Evolutionary conservation across 2,888 invertebrate genomes (phyloP).

Genomic region (Julus scanicus): DNA sequence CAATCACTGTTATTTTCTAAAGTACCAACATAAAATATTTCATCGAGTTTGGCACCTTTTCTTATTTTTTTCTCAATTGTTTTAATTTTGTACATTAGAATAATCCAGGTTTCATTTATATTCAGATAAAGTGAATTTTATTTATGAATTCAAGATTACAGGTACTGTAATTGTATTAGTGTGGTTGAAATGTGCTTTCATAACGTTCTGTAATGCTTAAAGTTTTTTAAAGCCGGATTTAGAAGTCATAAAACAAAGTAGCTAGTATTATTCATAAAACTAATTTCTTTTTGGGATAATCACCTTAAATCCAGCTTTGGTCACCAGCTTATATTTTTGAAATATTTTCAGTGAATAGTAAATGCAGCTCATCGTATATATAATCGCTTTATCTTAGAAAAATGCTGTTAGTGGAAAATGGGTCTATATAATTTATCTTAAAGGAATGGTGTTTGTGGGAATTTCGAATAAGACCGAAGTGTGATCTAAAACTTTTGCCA

Average conservation of each 20-base stretch:
- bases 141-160: too few relatives aligned
- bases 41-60: too few relatives aligned
- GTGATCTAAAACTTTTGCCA: constrained; percentile 19
- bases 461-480: background rate
- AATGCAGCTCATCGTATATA: background rate
- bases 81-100: too few relatives aligned
- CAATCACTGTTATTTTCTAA: too few relatives aligned
- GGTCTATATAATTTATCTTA: constrained; percentile 24
- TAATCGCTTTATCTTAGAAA: background rate
- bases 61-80: too few relatives aligned
- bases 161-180: too few relatives aligned
- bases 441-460: background rate
- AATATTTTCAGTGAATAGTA: background rate
- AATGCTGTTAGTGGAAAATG: background rate
- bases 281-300: constrained; percentile 25
- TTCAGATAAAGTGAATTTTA: too few relatives aligned
- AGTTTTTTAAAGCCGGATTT: background rate
- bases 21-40: too few relatives aligned
- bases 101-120: too few relatives aligned
- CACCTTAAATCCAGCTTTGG: constrained; percentile 40
- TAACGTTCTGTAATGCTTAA: background rate
- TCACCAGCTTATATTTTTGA: background rate
- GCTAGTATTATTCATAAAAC: background rate
- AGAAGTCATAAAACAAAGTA: constrained; percentile 8
- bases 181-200: background rate